Percentiles rank a stretch among this genome's conserved stretches.
Conservation (phyloP, 2,888 invertebrate species). For the Antheraea assamensis region DNA sequence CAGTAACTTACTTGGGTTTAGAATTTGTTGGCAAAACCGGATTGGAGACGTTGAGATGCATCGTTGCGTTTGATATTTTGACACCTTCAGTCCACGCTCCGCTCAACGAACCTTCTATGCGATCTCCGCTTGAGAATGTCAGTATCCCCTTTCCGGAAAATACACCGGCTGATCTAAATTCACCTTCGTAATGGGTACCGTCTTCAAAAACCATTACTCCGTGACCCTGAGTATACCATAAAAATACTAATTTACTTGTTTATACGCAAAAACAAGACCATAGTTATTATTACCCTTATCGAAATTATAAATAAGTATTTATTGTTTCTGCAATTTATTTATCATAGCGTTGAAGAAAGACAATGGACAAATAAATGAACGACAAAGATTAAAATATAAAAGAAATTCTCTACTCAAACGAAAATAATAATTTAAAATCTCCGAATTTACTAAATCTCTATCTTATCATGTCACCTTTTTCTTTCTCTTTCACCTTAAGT, state of each 20-base stretch:
- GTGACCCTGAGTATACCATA: slow-evolving; percentile 84
- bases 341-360: not conserved
- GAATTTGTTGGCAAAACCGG: slow-evolving; percentile 79
- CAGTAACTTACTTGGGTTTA: slow-evolving; percentile 79
- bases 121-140: slow-evolving; percentile 90
- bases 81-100: slow-evolving; percentile 91
- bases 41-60: slow-evolving; percentile 84
- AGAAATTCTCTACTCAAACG: no score
- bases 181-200: slow-evolving; percentile 94
- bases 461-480: no score
- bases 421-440: no score
- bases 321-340: not conserved
- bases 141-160: slow-evolving; percentile 91
- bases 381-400: no score
- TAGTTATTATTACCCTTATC: not conserved
- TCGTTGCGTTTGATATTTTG: slow-evolving; percentile 87
- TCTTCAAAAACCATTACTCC: slow-evolving; percentile 95
- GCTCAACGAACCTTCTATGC: slow-evolving; percentile 87
- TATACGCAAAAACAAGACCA: not conserved
- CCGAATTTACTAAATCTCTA: no score
- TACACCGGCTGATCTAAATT: slow-evolving; percentile 89
- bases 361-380: no score
- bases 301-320: no score
- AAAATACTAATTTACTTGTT: not conserved
- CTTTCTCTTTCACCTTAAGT: no score